Conservation (phyloP, 2,888 invertebrate genomes). For the Mystacides longicornis region DNA sequence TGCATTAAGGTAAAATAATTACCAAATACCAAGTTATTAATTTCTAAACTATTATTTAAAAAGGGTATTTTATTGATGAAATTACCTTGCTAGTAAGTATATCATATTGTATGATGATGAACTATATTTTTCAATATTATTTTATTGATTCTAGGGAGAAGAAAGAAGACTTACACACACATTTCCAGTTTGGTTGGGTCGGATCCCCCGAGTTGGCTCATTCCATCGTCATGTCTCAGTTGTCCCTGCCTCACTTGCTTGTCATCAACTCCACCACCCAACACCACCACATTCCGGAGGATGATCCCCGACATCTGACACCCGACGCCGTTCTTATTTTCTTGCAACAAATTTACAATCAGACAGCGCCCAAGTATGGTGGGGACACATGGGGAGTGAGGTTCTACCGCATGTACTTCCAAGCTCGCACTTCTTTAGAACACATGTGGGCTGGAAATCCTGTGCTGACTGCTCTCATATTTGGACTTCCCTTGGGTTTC, state of each 20-base stretch:
- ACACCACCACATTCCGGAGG: constrained; percentile 86
- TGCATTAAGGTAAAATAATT: too few relatives aligned
- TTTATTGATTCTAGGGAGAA: constrained; percentile 46
- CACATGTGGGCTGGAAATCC: constrained; percentile 93
- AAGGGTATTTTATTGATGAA: too few relatives aligned
- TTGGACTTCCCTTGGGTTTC: constrained; percentile 91
- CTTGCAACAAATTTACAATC: constrained; percentile 68
- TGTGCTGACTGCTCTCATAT: constrained; percentile 84
- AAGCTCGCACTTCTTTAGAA: constrained; percentile 67
- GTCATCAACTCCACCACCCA: constrained; percentile 89
- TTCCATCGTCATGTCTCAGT: constrained; percentile 82
- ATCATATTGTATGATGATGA: too few relatives aligned
- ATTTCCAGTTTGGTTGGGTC: constrained; percentile 94
- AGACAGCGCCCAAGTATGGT: constrained; percentile 75
- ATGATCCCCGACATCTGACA: constrained; percentile 74
- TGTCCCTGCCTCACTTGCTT: constrained; percentile 77
- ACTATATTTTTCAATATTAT: too few relatives aligned
- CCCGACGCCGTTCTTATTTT: constrained; percentile 69
- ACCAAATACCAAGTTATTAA: too few relatives aligned
- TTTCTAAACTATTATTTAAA: too few relatives aligned
- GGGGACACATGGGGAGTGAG: constrained; percentile 74
- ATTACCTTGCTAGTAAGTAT: too few relatives aligned
- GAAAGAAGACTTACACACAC: constrained; percentile 69
- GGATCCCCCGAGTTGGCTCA: constrained; percentile 85
- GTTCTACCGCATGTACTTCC: constrained; percentile 74